These are phyloP conservation scores for Coreoperca whiteheadi DNA, from an alignment of 2,113 vertebrate species.

Conservation along the genomic window DNA sequence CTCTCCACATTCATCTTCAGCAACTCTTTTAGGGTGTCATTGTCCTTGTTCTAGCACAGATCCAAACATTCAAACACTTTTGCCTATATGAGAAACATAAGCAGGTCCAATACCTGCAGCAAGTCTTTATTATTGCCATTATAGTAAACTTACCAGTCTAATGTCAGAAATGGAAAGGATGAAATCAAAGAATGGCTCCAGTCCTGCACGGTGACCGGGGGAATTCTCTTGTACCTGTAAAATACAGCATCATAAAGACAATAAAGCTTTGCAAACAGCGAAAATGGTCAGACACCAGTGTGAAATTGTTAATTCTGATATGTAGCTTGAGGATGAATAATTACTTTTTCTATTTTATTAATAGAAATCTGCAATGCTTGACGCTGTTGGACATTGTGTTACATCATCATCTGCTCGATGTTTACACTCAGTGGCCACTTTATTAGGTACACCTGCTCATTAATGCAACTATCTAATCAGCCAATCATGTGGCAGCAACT, in stretches of 20 bases:
- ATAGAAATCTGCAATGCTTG: background rate
- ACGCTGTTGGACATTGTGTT: background rate
- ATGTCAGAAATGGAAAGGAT: slow-evolving; percentile 95
- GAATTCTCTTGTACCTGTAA: slow-evolving; percentile 97
- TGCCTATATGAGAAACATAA: background rate
- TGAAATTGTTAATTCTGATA: background rate
- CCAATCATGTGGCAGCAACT: too few species aligned
- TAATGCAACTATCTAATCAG: background rate
- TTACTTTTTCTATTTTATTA: background rate
- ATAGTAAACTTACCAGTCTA: slow-evolving; percentile 88
- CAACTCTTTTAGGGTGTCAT: slow-evolving; percentile 94
- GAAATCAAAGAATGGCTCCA: slow-evolving; percentile 99
- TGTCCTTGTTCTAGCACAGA: slow-evolving; percentile 92
- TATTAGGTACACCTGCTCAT: background rate
- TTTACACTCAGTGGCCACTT: background rate
- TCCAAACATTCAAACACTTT: background rate
- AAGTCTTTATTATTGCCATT: background rate
- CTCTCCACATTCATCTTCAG: slow-evolving; percentile 95
- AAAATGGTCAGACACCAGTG: background rate
- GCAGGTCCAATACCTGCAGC: background rate
- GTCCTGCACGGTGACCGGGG: slow-evolving; percentile 93
- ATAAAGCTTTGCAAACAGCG: background rate
- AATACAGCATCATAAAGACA: slow-evolving; percentile 28
- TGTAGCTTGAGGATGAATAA: background rate
- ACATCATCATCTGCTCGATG: background rate